Evolutionary conservation across 2,797 vertebrate genomes (phyloP), one percentile per base, ranked within the genome.

Genomic region (Clangula hyemalis): DNA sequence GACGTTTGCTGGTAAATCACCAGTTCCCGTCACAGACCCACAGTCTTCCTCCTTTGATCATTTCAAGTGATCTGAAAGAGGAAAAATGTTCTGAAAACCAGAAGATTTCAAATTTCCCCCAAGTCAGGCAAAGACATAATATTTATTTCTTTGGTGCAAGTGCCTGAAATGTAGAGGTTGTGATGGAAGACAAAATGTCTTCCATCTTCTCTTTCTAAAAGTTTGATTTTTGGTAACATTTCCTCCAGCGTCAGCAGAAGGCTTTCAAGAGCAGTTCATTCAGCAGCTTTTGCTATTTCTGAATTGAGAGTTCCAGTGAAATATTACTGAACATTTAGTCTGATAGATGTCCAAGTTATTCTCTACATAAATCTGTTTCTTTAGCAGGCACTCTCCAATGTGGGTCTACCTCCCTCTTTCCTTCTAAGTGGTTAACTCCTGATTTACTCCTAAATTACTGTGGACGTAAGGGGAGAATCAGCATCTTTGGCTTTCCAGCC

Each of bases 21-120:
- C 74, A 43, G 22, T 72, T 94, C 90, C 71, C n/a, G 41, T 85
- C 39, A 36, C 0, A 2, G 61, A 58, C 91, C 85, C 70, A 38
- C 64, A 60, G 34, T 68, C 65, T 94, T 68, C 81, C 45, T 82
- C 79, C 72, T 90, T 88, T 90, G 91, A 87, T 72, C 25, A 54
- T 60, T 86, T 64, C 68, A 58, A 86, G 58, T 21, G 15, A 75
- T 57, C 38, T 36, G 41, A 81, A 70, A 2, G 36, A 89, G 64
- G 68, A 45, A 62, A 85, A 61, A 78, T 47, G 39, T 27, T 76
- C 41, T 51, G 45, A 36, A 79, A 73, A 57, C 30, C 2, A 15
- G 27, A 76, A 91, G 65, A 58, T 83, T 90, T 69, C 24, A 15
- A 15, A 28, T 90, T 81, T 53, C 3, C 0, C 38, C 87, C 18